A percentile compares a stretch with the other conserved stretches of the same genome.
These are phyloP conservation scores for Chloroclysta siterata DNA, from an alignment of 2,888 invertebrate genomes.

Conservation along the genomic window DNA sequence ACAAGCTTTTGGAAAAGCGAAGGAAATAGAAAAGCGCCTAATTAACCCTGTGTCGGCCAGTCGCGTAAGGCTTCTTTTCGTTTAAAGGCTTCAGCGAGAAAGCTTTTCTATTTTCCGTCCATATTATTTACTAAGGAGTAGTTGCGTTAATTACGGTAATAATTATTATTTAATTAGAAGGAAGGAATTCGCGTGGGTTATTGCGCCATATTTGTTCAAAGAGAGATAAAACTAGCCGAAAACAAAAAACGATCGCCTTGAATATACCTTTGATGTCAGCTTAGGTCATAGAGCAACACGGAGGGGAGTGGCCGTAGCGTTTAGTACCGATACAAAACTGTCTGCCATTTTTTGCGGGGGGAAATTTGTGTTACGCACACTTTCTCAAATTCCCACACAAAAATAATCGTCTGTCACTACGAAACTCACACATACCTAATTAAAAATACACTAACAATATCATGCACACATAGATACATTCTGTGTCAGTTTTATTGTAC, in stretches of 20 bases:
- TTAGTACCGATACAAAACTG: too few species aligned
- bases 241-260: background rate
- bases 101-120: constrained; percentile 15
- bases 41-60: constrained; percentile 31
- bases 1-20: constrained; percentile 14
- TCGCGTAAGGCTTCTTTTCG: constrained; percentile 27
- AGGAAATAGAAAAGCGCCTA: constrained; percentile 31
- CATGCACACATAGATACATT: too few species aligned
- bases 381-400: too few species aligned
- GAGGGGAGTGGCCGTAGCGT: too few species aligned
- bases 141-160: constrained; percentile 13
- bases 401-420: too few species aligned
- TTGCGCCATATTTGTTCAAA: background rate
- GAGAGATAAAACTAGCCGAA: background rate
- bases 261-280: background rate
- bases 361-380: too few species aligned
- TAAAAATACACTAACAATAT: too few species aligned
- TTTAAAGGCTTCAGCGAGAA: constrained; percentile 27
- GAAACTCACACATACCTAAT: too few species aligned
- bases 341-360: too few species aligned
- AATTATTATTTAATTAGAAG: constrained; percentile 15
- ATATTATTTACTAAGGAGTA: constrained; percentile 10
- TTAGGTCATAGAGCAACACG: too few species aligned
- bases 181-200: background rate
- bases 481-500: too few species aligned